Conservation (phyloP, 2,113 vertebrate species). For the Apteryx owenii region DNA sequence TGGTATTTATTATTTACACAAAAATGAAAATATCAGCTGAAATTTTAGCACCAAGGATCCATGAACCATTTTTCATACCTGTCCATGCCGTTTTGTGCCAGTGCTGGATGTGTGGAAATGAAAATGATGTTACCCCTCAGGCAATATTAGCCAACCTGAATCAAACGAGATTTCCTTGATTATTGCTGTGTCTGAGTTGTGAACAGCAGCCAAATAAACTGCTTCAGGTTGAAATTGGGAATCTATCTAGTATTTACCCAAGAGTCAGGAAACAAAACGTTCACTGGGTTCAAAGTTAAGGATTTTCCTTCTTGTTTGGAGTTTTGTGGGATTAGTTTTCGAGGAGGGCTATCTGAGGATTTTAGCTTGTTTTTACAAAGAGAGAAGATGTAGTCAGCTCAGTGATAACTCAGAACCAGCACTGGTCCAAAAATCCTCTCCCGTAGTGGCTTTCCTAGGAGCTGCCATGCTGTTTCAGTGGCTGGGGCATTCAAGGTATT, state of each 20-base stretch:
- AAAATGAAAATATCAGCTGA: constrained; percentile 66
- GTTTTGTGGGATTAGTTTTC: constrained; percentile 8
- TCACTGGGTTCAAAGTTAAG: background rate
- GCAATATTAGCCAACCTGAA: constrained; percentile 60
- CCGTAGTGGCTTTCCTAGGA: constrained; percentile 15
- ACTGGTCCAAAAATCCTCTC: constrained; percentile 58
- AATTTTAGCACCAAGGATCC: constrained; percentile 77
- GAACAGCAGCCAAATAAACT: constrained; percentile 65
- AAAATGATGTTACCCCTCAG: constrained; percentile 59
- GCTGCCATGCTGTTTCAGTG: background rate
- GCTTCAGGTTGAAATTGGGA: constrained; percentile 65
- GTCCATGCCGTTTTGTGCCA: constrained; percentile 74
- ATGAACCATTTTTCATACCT: constrained; percentile 71
- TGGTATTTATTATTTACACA: constrained; percentile 71
- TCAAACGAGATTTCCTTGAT: constrained; percentile 57
- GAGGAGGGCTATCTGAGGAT: background rate
- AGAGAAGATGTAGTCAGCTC: background rate
- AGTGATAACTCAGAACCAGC: constrained; percentile 51
- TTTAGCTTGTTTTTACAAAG: background rate
- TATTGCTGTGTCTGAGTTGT: constrained; percentile 69
- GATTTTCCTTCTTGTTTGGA: background rate
- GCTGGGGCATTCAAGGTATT: background rate
- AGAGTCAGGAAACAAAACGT: constrained; percentile 21
- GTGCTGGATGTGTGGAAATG: constrained; percentile 65
- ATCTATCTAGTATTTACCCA: constrained; percentile 65